Base-by-base conservation (phyloP, 2,797 vertebrate genomes). In the Falco berigora region DNA sequence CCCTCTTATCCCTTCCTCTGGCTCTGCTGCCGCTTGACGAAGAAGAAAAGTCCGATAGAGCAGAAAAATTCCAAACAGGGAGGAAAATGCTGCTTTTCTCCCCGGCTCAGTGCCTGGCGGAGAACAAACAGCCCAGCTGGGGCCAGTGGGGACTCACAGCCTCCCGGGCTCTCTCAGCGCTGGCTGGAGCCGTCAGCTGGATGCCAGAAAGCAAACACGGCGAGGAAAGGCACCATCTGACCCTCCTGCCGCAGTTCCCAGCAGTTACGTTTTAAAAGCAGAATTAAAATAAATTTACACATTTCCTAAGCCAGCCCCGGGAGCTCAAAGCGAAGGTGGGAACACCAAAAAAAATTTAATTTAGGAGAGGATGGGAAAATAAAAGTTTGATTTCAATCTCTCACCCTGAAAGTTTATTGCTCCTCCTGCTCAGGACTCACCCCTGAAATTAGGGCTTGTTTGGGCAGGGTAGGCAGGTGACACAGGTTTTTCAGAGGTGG, bases 201-300 rank as follows among this genome's bases (percentile, higher is more conserved):
- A 24, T 90, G 96, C 91, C 90, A 92, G 73, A 84, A 23, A 93
- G 96, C 94, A 96, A 96, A 96, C 77, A 94, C 72, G 6, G 72
- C 0, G 5, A 88, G 88, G 16, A 38, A 56, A 69, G 25, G 71
- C 79, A 90, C 88, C 94, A 86, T 92, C 90, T 96, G 96, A 94
- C 90, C 86, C 80, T 82, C 40, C 86, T 59, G 88, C 74, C 0
- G 2, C 50, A 14, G 15, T 32, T 94, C 90, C 85, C 94, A 91
- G 89, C 11, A 5, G 50, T 47, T 81, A 20, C 12, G 3, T 38
- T 11, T n/a, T 20, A 46, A 81, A 13, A 83, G 47, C 17, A 24
- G 74, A 67, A 71, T 64, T 61, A 19, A 67, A 90, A 59, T 32
- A 20, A 19, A 67, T 78, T 53, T 17, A 25, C 17, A 7, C 22